A percentile compares a stretch with the other conserved stretches of the same genome.
phyloP scores from a whole-genome alignment of 2,113 vertebrate species.

The Pipra filicauda region DNA sequence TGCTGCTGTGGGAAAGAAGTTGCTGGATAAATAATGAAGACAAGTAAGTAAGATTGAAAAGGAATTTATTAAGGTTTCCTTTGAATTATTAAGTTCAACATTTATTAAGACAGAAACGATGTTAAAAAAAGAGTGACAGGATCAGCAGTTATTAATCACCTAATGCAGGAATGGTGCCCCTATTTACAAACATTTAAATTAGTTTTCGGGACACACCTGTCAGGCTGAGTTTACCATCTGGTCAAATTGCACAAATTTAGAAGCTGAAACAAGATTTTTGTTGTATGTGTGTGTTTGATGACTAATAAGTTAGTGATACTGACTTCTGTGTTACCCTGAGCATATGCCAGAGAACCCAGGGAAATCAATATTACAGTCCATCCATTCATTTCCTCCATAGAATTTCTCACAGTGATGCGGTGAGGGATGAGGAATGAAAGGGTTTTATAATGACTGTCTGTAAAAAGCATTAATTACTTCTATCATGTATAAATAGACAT shows the following conservation, averaged over 20 bases:
- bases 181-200: constrained; percentile 3
- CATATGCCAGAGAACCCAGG: neutral
- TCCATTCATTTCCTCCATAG: neutral
- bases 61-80: neutral
- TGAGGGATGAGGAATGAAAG: neutral
- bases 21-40: neutral
- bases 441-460: neutral
- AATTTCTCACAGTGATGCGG: neutral
- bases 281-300: neutral
- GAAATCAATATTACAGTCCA: neutral
- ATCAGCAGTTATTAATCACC: neutral
- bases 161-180: neutral
- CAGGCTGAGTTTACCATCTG: neutral
- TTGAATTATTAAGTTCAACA: neutral
- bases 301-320: neutral
- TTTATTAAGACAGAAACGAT: neutral
- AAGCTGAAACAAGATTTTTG: neutral
- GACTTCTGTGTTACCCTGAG: neutral
- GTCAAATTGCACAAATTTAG: neutral
- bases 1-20: neutral
- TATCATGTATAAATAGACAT: neutral
- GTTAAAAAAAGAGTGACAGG: neutral
- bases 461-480: neutral
- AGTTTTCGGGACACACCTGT: neutral
- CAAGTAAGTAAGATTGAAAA: neutral